phyloP scores from a whole-genome alignment of 2,113 vertebrate genomes.

The Rhinoderma darwinii region DNA sequence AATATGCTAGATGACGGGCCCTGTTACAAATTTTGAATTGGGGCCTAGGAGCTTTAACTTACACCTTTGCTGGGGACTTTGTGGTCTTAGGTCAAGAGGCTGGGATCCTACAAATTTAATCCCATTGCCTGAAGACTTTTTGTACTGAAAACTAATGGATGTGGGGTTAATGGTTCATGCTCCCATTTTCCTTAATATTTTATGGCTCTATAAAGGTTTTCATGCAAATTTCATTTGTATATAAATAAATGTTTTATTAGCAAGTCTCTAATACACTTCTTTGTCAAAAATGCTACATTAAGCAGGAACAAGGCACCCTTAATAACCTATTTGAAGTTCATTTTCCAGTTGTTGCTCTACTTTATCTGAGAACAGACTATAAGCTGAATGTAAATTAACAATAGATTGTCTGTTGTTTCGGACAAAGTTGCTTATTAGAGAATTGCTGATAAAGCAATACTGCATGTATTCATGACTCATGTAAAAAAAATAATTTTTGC shows the following conservation, averaged over 20 bases:
- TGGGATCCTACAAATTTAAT: too few relatives aligned
- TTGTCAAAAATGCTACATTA: neutral
- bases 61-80: too few relatives aligned
- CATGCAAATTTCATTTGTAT: neutral
- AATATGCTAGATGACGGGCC: too few relatives aligned
- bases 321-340: neutral
- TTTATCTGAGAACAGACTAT: neutral
- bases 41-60: too few relatives aligned
- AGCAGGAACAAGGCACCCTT: neutral
- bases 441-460: neutral
- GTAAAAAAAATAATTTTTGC: neutral
- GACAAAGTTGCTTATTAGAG: neutral
- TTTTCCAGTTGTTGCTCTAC: too few relatives aligned
- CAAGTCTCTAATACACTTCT: too few relatives aligned
- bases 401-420: neutral
- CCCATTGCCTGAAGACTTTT: neutral
- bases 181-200: neutral
- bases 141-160: too few relatives aligned
- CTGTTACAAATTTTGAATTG: too few relatives aligned
- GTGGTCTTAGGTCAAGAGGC: too few relatives aligned
- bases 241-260: neutral
- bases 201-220: neutral
- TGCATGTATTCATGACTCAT: neutral
- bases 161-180: neutral
- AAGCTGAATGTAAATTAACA: neutral